Evolutionary conservation across 2,113 vertebrate genomes (phyloP).

Genomic region (Hypomesus transpacificus): DNA sequence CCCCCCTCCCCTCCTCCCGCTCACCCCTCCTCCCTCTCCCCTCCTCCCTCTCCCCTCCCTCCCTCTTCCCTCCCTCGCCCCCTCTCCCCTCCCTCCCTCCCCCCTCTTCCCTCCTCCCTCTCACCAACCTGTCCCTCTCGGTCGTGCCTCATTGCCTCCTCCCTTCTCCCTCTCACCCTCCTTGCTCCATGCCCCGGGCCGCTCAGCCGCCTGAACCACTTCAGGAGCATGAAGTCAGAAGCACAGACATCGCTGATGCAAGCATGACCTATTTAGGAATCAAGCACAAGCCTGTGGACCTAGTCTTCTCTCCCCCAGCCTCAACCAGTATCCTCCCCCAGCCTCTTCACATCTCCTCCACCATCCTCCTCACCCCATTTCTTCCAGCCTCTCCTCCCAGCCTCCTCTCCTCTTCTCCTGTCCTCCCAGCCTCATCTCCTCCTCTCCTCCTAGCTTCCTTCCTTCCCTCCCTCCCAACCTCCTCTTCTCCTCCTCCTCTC

Average conservation of each 20-base stretch:
- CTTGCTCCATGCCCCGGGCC: slow-evolving; percentile 13
- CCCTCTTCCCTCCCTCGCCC: not conserved
- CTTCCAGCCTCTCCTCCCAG: too few relatives aligned
- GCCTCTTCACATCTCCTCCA: slow-evolving; percentile 3
- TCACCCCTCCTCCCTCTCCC: not conserved
- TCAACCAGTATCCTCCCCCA: slow-evolving; percentile 16
- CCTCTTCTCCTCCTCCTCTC: too few relatives aligned
- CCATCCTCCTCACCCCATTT: too few relatives aligned
- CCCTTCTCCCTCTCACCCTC: not conserved
- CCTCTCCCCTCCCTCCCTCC: slow-evolving; percentile 8
- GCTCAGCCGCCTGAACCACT: slow-evolving; percentile 27
- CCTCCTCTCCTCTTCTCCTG: too few relatives aligned
- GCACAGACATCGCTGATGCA: slow-evolving; percentile 55
- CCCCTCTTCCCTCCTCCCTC: slow-evolving; percentile 4
- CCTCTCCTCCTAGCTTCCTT: too few relatives aligned
- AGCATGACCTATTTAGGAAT: slow-evolving; percentile 67
- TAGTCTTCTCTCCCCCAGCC: slow-evolving; percentile 18
- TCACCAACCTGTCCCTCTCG: not conserved
- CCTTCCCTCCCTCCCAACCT: too few relatives aligned
- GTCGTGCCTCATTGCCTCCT: not conserved
- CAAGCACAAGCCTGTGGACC: slow-evolving; percentile 52
- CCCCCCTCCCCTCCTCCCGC: not conserved
- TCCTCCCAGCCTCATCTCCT: too few relatives aligned
- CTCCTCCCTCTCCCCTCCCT: not conserved
- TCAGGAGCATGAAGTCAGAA: slow-evolving; percentile 35